Evolutionary conservation across 2,888 invertebrate species (phyloP), one percentile per base, ranked within the genome.

Genomic region (Neoaliturus tenellus): DNA sequence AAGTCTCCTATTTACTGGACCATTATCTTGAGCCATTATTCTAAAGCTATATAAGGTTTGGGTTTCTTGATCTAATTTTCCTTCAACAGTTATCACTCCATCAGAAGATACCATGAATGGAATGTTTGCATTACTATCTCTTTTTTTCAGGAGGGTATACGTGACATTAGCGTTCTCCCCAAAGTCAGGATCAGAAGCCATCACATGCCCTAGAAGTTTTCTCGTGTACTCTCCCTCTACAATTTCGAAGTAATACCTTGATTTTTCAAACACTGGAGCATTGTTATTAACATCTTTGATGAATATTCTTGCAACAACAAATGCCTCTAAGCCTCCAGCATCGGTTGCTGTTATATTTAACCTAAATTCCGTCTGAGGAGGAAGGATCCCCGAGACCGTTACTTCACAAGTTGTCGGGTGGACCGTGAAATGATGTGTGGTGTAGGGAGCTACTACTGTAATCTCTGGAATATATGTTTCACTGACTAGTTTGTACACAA

Each of bases 281-380:
- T 97, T 96, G 88, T 97, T 95, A 89, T 97, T 97, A 0, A 97
- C 93, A 88, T 96, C 96, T 88, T 93, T 93, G 0, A 97, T 93
- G 75, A 93, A 93, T n/a, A 97, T 92, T 87, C 95, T 92, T 3
- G 97, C 90, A 6, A 93, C 93, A 0, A 96, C 92, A 80, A 92
- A 92, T 87, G 96, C 96, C 86, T 93, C 93, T 1, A 97, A 90
- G 1, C 95, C 95, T 4, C 95, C 96, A 0, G 94, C 93, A 89
- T 98, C 98, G 20, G 93, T 91, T 0, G 96, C 97, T 0, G 95
- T 93, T 4, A 97, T 92, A 87, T 96, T 95, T 3, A 98, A 90
- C 83, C 94, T 91, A 86, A 96, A 94, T 89, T 96, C 95, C 0
- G 94, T 93, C 89, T 96, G 96, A 0, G 96, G 94, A 0, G 95